phyloP scores from a whole-genome alignment of 1,140 invertebrate genomes.

The Panagrolaimus sp. region DNA sequence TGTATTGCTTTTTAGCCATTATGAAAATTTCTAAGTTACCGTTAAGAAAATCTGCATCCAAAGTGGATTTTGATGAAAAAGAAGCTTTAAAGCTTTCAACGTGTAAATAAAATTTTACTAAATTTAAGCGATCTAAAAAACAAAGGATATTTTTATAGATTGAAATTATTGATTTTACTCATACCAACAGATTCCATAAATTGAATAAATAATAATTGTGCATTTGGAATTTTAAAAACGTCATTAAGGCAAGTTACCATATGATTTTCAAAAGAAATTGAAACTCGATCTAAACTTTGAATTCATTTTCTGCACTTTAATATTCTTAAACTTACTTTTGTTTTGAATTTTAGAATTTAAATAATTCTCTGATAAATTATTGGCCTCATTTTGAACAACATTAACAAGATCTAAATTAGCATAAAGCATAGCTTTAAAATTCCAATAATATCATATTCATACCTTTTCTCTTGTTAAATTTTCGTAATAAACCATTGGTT shows the following conservation, averaged over 20 bases:
- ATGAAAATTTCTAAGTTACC: background rate
- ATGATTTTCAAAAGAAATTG: background rate
- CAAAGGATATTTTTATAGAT: background rate
- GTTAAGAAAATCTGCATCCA: background rate
- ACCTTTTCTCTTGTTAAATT: slow-evolving; percentile 15
- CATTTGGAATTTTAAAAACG: slow-evolving; percentile 4
- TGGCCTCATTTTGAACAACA: too few relatives aligned
- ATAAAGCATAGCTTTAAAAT: too few relatives aligned
- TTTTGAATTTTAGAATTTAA: too few relatives aligned
- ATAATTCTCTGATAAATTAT: too few relatives aligned
- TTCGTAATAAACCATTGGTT: slow-evolving; percentile 11
- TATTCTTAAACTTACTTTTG: too few relatives aligned
- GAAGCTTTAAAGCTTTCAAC: slow-evolving; percentile 25
- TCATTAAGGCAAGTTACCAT: background rate
- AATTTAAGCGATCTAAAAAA: slow-evolving; percentile 16
- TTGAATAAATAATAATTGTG: slow-evolving; percentile 17
- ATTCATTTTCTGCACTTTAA: too few relatives aligned
- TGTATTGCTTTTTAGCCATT: background rate
- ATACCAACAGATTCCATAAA: slow-evolving; percentile 13
- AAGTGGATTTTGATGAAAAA: slow-evolving; percentile 14
- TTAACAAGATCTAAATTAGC: too few relatives aligned
- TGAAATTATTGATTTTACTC: background rate
- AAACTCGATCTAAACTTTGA: too few relatives aligned
- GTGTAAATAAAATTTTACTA: slow-evolving; percentile 29
- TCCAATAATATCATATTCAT: background rate